phyloP scores from a whole-genome alignment of 2,113 vertebrate genomes.

The Aepyceros melampus region DNA sequence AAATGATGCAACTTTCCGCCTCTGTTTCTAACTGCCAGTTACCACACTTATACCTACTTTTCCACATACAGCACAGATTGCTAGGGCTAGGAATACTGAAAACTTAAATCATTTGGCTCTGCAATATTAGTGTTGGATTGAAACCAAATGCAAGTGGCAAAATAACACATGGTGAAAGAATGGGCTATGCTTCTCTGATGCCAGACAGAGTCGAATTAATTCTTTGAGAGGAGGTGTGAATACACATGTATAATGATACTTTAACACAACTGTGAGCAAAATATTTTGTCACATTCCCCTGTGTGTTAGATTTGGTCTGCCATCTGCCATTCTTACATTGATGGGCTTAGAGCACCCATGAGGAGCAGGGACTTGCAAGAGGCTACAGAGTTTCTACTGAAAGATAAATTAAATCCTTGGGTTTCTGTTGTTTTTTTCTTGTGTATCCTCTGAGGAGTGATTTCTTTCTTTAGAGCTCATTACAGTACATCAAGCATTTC shows the following conservation, averaged over 20 bases:
- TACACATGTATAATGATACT: conserved; percentile 68
- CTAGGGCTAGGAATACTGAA: conserved; percentile 44
- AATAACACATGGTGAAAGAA: conserved; percentile 70
- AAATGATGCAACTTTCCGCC: not conserved
- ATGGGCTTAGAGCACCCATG: conserved; percentile 28
- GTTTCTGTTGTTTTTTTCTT: not conserved
- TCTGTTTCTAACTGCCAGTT: conserved; percentile 2
- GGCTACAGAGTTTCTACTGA: not conserved
- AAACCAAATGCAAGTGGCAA: conserved; percentile 63
- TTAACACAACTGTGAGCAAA: conserved; percentile 72
- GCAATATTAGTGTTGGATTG: conserved; percentile 62
- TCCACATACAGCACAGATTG: conserved; percentile 3
- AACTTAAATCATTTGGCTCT: conserved; percentile 61
- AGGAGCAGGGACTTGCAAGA: conserved; percentile 32
- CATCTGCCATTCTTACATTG: conserved; percentile 65
- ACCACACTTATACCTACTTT: conserved; percentile 6
- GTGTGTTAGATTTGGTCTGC: conserved; percentile 64
- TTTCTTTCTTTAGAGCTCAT: not conserved
- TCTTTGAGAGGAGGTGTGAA: conserved; percentile 73
- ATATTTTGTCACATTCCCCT: conserved; percentile 71
- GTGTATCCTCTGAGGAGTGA: not conserved
- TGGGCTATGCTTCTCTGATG: conserved; percentile 55
- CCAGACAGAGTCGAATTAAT: conserved; percentile 65
- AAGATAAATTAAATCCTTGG: not conserved
- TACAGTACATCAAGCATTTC: not conserved